Conservation (phyloP, 2,888 invertebrate genomes). For the Lucinisca nassula region DNA sequence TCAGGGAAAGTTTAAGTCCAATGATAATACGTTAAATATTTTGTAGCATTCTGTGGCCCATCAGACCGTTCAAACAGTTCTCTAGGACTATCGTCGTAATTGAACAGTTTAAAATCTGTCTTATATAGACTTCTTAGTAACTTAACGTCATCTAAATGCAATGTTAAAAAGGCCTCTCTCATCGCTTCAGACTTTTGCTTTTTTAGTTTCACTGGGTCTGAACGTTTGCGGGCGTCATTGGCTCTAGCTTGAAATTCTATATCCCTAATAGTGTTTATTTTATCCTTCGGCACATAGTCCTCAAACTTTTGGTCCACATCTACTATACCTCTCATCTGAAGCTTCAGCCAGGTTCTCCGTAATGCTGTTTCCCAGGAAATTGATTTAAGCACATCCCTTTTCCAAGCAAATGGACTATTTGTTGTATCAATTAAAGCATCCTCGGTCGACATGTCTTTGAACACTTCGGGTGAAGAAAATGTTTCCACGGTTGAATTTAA, state of each 20-base stretch:
- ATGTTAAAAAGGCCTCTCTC: constrained; percentile 39
- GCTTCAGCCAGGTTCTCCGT: constrained; percentile 50
- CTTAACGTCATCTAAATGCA: constrained; percentile 35
- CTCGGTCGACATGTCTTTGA: constrained; percentile 31
- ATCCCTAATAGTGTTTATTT: not conserved
- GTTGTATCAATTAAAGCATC: constrained; percentile 58
- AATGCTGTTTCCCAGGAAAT: constrained; percentile 59
- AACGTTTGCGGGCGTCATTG: constrained; percentile 27
- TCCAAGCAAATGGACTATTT: constrained; percentile 48
- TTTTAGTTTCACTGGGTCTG: constrained; percentile 27
- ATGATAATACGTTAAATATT: not conserved
- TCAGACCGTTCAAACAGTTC: constrained; percentile 36
- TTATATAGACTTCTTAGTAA: constrained; percentile 22
- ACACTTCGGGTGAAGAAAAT: not conserved
- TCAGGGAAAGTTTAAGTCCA: too few species aligned
- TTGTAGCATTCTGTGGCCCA: not conserved
- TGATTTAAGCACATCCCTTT: constrained; percentile 33
- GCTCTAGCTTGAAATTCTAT: constrained; percentile 36
- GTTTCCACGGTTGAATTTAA: constrained; percentile 1
- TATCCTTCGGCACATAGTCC: constrained; percentile 12
- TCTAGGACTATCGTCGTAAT: constrained; percentile 47
- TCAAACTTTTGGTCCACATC: constrained; percentile 43
- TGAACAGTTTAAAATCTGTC: constrained; percentile 57
- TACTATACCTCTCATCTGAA: constrained; percentile 60
- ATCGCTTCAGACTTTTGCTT: constrained; percentile 34